These are phyloP conservation scores for Hirtodrosophila confusa DNA, from an alignment of 2,888 invertebrate genomes.

Conservation along the genomic window DNA sequence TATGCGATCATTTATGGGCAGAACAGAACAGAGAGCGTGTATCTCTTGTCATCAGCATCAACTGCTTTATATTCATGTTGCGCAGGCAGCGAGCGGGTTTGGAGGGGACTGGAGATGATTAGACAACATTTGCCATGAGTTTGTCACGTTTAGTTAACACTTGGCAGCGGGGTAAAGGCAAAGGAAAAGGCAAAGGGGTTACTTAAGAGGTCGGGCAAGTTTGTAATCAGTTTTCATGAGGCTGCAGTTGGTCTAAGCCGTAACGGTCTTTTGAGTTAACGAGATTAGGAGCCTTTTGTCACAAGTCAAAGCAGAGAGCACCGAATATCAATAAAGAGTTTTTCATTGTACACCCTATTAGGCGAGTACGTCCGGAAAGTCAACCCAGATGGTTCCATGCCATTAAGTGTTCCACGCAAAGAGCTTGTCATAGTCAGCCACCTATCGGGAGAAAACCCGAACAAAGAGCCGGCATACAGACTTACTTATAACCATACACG, in stretches of 20 bases:
- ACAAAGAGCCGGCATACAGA: constrained; percentile 52
- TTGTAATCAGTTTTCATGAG: constrained; percentile 63
- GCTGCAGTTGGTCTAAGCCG: constrained; percentile 37
- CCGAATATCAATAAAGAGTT: constrained; percentile 36
- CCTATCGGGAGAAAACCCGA: constrained; percentile 16
- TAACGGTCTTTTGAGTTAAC: constrained; percentile 57
- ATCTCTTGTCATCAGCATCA: constrained; percentile 50
- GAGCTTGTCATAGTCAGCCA: constrained; percentile 58
- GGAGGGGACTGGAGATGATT: constrained; percentile 48
- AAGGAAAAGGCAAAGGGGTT: not conserved
- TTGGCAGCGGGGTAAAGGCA: not conserved
- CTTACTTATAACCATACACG: constrained; percentile 1
- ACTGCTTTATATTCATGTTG: constrained; percentile 61
- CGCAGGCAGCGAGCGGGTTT: constrained; percentile 33
- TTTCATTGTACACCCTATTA: constrained; percentile 28
- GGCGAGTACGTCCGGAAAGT: constrained; percentile 25
- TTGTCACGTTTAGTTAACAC: constrained; percentile 71
- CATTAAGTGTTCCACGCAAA: constrained; percentile 64
- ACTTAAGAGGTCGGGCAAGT: not conserved
- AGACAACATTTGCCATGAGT: constrained; percentile 58
- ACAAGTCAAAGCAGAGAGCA: constrained; percentile 23
- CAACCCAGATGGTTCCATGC: constrained; percentile 50
- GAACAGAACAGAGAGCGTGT: constrained; percentile 24
- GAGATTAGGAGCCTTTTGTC: constrained; percentile 40
- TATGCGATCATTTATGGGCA: constrained; percentile 50